Conservation (phyloP, 1,140 invertebrate genomes). For the Bombus superbus region DNA sequence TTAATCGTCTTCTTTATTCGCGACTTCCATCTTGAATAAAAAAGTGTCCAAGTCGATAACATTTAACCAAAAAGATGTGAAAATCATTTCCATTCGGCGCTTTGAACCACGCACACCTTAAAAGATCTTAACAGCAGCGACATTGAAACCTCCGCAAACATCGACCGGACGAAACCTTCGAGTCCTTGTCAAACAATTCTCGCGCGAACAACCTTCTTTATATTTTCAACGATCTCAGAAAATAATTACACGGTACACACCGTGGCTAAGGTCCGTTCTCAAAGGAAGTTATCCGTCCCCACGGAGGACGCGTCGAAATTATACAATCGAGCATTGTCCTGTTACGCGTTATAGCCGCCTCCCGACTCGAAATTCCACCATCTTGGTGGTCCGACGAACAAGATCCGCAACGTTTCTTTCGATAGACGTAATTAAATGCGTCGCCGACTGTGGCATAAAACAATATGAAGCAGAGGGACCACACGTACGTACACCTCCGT, state of each 20-base stretch:
- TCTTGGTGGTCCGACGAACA: conserved; percentile 42
- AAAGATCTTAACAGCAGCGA: background rate
- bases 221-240: background rate
- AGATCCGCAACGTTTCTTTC: conserved; percentile 29
- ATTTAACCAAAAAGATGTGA: background rate
- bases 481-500: conserved; percentile 28
- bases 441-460: conserved; percentile 45
- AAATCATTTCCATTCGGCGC: background rate
- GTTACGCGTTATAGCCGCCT: background rate
- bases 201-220: background rate
- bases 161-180: background rate
- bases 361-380: conserved; percentile 11
- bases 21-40: too few relatives aligned
- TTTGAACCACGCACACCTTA: too few relatives aligned
- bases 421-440: conserved; percentile 49
- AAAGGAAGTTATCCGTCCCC: background rate
- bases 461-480: conserved; percentile 48
- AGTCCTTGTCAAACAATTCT: conserved; percentile 6
- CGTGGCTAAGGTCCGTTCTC: background rate
- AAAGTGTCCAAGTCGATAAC: background rate
- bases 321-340: conserved; percentile 23
- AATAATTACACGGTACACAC: conserved; percentile 1
- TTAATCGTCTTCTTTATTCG: too few relatives aligned
- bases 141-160: conserved; percentile 5
- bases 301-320: background rate